Conservation (phyloP, 53 echinoderm and acorn worm species). For the Actinopyga echinites region DNA sequence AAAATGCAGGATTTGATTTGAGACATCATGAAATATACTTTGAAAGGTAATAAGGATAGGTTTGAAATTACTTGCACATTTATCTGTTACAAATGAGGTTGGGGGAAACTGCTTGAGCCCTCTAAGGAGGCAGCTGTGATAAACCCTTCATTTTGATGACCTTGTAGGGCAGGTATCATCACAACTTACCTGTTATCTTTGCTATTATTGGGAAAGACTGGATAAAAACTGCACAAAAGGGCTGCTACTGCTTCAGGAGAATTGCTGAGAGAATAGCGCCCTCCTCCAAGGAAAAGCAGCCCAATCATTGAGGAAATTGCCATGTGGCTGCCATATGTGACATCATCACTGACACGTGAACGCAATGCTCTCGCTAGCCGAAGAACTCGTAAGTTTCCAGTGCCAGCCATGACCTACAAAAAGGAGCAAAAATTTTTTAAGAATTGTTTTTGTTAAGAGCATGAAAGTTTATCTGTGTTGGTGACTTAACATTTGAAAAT, state of each 20-base stretch:
- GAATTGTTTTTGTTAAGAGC: too few relatives aligned
- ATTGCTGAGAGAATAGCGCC: slow-evolving; percentile 83
- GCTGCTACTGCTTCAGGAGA: slow-evolving; percentile 74
- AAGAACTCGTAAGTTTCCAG: slow-evolving; percentile 83
- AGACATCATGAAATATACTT: too few relatives aligned
- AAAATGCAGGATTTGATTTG: too few relatives aligned
- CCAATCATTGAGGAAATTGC: slow-evolving; percentile 92
- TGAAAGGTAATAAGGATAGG: too few relatives aligned
- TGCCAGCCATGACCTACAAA: slow-evolving; percentile 91
- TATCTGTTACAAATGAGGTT: too few relatives aligned
- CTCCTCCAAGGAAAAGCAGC: slow-evolving; percentile 90
- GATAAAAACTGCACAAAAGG: slow-evolving; percentile 82
- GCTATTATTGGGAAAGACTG: slow-evolving; percentile 89
- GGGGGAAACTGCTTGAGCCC: too few relatives aligned
- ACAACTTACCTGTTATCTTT: slow-evolving; percentile 83
- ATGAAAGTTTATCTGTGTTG: too few relatives aligned
- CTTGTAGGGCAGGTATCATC: not conserved
- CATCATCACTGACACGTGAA: slow-evolving; percentile 62
- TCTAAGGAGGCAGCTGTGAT: too few relatives aligned
- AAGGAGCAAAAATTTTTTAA: not conserved
- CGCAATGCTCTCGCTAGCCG: slow-evolving; percentile 76
- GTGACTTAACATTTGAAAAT: too few relatives aligned
- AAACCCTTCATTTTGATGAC: too few relatives aligned
- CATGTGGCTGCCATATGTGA: slow-evolving; percentile 95
- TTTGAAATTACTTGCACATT: too few relatives aligned